Percentiles rank a stretch among this genome's conserved stretches.
Conservation (phyloP, 2,888 invertebrate genomes). For the Pterostichus madidus region DNA sequence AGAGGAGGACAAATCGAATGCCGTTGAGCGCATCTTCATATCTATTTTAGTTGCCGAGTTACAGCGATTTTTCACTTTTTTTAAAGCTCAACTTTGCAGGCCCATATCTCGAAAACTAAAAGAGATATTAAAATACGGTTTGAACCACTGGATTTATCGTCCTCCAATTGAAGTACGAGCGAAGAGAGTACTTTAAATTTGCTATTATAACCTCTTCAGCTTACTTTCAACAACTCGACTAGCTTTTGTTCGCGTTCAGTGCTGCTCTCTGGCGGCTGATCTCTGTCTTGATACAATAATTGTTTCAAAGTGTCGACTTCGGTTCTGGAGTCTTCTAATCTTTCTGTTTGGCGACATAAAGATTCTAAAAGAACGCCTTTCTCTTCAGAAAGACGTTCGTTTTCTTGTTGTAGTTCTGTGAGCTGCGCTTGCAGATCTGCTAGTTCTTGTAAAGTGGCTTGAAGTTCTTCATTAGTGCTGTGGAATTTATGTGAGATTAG, state of each 20-base stretch:
- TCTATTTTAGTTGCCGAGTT: too few relatives aligned
- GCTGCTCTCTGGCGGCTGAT: slow-evolving; percentile 80
- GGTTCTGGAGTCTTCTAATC: slow-evolving; percentile 91
- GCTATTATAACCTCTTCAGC: too few relatives aligned
- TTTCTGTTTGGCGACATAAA: slow-evolving; percentile 94
- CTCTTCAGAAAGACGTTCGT: slow-evolving; percentile 92
- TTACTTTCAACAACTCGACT: slow-evolving; percentile 88
- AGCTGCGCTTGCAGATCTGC: slow-evolving; percentile 93
- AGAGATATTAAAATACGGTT: too few relatives aligned
- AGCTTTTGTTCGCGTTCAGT: slow-evolving; percentile 89
- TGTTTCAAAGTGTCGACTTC: slow-evolving; percentile 92
- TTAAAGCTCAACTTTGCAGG: too few relatives aligned
- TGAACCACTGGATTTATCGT: too few relatives aligned
- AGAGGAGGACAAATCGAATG: too few relatives aligned
- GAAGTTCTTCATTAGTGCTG: slow-evolving; percentile 94
- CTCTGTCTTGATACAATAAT: slow-evolving; percentile 85
- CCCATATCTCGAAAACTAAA: too few relatives aligned
- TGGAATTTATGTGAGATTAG: too few relatives aligned
- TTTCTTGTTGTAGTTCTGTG: slow-evolving; percentile 91
- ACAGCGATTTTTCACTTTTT: too few relatives aligned
- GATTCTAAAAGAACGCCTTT: slow-evolving; percentile 94
- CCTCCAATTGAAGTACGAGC: too few relatives aligned
- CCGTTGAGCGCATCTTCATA: too few relatives aligned
- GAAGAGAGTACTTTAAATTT: too few relatives aligned
- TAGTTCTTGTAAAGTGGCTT: slow-evolving; percentile 95